Conservation (phyloP, 2,888 invertebrate species). For the Heteromyza rotundicornis region DNA sequence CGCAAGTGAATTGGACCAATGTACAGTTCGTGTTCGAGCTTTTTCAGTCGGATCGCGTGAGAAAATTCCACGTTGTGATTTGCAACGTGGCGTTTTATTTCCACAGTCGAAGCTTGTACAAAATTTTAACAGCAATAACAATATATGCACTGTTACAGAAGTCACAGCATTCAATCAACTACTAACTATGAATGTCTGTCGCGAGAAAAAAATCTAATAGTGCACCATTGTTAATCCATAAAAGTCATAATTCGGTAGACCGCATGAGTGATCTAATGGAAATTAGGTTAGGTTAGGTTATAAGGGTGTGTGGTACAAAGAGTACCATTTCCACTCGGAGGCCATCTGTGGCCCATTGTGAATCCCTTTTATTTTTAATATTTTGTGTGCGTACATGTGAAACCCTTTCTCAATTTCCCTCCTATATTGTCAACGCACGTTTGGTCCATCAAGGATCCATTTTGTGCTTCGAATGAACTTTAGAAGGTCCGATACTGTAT, state of each 20-base stretch:
- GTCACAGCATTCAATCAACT: constrained; percentile 27
- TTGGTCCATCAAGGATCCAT: too few species aligned
- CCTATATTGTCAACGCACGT: too few species aligned
- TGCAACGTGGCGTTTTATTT: constrained; percentile 52
- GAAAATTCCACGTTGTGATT: constrained; percentile 61
- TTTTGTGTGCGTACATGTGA: too few species aligned
- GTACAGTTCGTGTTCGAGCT: constrained; percentile 73
- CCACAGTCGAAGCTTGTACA: constrained; percentile 38
- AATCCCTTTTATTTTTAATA: too few species aligned
- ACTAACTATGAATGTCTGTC: constrained; percentile 25
- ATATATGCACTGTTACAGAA: constrained; percentile 38
- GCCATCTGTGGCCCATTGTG: too few species aligned
- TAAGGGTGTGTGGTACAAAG: too few species aligned
- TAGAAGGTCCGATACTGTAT: too few species aligned
- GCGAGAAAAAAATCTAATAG: constrained; percentile 70
- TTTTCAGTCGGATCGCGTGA: constrained; percentile 79
- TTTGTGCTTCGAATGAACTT: too few species aligned
- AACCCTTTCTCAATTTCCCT: too few species aligned
- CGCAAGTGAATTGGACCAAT: constrained; percentile 62
- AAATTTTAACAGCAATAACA: constrained; percentile 41
- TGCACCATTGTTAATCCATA: constrained; percentile 69
- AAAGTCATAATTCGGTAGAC: constrained; percentile 66
- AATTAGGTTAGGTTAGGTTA: too few species aligned
- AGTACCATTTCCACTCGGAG: too few species aligned
- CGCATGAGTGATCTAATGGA: constrained; percentile 82